Conservation (phyloP, 2,888 invertebrate species). For the Andrena camellia region DNA sequence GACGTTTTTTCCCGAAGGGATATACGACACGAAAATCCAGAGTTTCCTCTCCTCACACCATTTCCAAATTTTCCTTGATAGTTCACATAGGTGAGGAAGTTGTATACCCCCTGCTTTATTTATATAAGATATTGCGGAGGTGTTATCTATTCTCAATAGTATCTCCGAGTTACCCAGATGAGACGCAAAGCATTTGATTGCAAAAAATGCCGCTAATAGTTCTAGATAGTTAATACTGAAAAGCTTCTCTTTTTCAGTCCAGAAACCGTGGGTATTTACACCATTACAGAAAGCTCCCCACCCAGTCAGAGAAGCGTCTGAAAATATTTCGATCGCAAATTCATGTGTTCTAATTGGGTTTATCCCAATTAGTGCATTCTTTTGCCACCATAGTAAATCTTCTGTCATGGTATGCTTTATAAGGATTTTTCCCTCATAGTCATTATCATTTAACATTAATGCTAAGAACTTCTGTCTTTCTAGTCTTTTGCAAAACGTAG, state of each 20-base stretch:
- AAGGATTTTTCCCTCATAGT: neutral
- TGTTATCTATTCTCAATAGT: neutral
- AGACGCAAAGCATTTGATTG: neutral
- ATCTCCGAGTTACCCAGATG: neutral
- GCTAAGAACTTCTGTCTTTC: neutral
- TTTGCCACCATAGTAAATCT: neutral
- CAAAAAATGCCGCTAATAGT: neutral
- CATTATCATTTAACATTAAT: neutral
- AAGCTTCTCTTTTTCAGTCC: neutral
- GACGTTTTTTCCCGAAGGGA: neutral
- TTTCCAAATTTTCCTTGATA: neutral
- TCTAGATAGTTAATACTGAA: constrained; percentile 10
- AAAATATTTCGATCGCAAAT: neutral
- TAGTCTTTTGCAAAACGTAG: neutral
- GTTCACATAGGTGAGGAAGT: neutral
- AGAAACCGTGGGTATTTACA: neutral
- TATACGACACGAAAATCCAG: constrained; percentile 1
- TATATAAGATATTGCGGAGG: neutral
- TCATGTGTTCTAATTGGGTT: neutral
- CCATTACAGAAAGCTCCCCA: neutral
- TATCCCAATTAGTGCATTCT: neutral
- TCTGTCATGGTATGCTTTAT: neutral
- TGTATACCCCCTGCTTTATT: neutral
- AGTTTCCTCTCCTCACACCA: constrained; percentile 3
- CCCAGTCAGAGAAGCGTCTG: neutral